Evolutionary conservation across 2,888 invertebrate species (phyloP).

Genomic region (Volucella inflata): DNA sequence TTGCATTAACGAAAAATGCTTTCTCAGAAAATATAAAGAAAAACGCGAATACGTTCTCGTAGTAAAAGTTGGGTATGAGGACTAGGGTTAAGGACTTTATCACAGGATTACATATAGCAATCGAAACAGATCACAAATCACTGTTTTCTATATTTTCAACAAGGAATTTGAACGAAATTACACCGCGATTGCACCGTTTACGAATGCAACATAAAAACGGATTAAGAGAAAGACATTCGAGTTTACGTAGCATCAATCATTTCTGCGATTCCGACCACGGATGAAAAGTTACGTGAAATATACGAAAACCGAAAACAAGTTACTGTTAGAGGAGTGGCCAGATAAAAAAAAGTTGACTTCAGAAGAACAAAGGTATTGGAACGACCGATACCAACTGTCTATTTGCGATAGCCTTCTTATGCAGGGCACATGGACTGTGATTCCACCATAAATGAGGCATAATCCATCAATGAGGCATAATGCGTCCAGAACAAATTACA

Average conservation of each 20-base stretch:
- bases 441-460: too few species aligned
- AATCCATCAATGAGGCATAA: too few species aligned
- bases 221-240: too few species aligned
- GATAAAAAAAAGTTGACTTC: slow-evolving; percentile 14
- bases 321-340: slow-evolving; percentile 3
- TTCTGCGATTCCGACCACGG: slow-evolving; percentile 7
- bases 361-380: slow-evolving; percentile 16
- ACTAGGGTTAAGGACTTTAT: slow-evolving; percentile 14
- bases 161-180: slow-evolving; percentile 16
- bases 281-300: slow-evolving; percentile 18
- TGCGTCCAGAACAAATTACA: too few species aligned
- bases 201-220: too few species aligned
- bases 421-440: too few species aligned
- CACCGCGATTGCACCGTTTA: too few species aligned
- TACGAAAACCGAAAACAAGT: not conserved
- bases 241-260: too few species aligned
- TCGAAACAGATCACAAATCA: not conserved
- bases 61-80: slow-evolving; percentile 19
- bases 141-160: slow-evolving; percentile 14
- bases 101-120: not conserved
- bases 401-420: slow-evolving; percentile 13
- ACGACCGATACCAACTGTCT: slow-evolving; percentile 5
- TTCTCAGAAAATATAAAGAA: too few species aligned
- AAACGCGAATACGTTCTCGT: too few species aligned
- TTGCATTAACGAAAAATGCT: too few species aligned